Base-by-base conservation (phyloP, 2,113 vertebrate species). In the Aythya baeri region DNA sequence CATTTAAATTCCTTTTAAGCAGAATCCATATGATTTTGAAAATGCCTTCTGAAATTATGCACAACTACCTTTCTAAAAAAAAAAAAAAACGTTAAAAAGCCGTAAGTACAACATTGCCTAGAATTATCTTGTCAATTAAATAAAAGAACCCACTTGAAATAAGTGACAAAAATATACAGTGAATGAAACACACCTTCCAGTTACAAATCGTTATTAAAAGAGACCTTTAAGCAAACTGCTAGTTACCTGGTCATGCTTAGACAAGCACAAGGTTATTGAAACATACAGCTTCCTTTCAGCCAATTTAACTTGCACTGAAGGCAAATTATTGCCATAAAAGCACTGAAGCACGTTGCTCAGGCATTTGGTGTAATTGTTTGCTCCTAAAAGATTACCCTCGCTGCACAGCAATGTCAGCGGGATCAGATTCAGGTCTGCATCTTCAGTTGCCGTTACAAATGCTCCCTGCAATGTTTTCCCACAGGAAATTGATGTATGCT, bases 71-170 rank as follows among this genome's bases (percentile, higher is more conserved):
- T 86, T 50, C 65, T 54, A 38, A 57, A 66, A 23, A 29, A 73
- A 38, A 62, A 62, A 16, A 11, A 17, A 7, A 18, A 27, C 54
- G 78, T 91, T 61, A 9, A 66, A 88, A 81, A 91, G 73, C 86
- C 14, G 16, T 43, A 65, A 93, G 92, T 80, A 57, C 66, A 84
- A 61, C 68, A 11, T 18, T 88, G 91, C 90, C 93, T 92, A 23
- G 75, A 94, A 95, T 95, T 95, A 96, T 66, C 91, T 91, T 93
- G 89, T 96, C 95, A 95, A 83, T 95, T 94, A 91, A 84, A 85
- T 62, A 50, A 78, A 90, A 85, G 80, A 92, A 74, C 38, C 67
- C 52, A 78, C 88, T 96, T 90, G 72, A 95, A 91, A 26, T 84
- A 88, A 88, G 85, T 92, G 89, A 74, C 61, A 93, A 43, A 96